Evolutionary conservation across 2,888 invertebrate species (phyloP), one percentile per base, ranked within the genome.

Genomic region (Machimus rusticus): DNA sequence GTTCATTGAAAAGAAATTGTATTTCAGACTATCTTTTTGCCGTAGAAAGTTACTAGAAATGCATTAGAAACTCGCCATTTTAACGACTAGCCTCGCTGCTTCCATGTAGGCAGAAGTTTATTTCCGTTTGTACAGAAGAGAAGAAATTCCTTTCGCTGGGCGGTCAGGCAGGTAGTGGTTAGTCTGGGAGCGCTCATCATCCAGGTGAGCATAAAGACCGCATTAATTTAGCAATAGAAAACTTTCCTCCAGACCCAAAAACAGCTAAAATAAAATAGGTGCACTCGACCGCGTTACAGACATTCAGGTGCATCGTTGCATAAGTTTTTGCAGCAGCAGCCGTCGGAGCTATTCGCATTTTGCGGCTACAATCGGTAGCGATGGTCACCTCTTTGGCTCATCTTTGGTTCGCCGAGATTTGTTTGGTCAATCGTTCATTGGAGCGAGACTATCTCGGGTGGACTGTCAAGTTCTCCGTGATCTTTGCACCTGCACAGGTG

Each of bases 381-480:
- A 79, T 79, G 79, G 79, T 79, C 79, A 51, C 79, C 51, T 79
- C 79, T 79, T 43, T 79, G 79, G 46, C 4, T 31, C 43, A 28
- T 46, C 51, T 79, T 79, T 14, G 55, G 79, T 79, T 51, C 51
- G 19, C 79, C 79, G 57, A 57, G 82, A 57, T 66, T 66, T 82
- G 57, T 66, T 57, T 66, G 82, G 57, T 82, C 82, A 82, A 82
- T 82, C 66, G 82, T 82, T 31, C 82, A 82, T 37, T 23, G 57
- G 37, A 57, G 34, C 82, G 37, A 82, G 37, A 57, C 66, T 79
- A 51, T 16, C 79, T 51, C 1, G 79, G 51, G 28, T 9, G 0
- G 76, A 6, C 5, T 6, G 34, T 34, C 34, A 6, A 6, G 6
- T 34, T 34, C 4, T 34, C 6, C 31, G 31, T 51, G 51, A 79